phyloP scores from a whole-genome alignment of 2,797 vertebrate species.

The Acipenser oxyrinchus region DNA sequence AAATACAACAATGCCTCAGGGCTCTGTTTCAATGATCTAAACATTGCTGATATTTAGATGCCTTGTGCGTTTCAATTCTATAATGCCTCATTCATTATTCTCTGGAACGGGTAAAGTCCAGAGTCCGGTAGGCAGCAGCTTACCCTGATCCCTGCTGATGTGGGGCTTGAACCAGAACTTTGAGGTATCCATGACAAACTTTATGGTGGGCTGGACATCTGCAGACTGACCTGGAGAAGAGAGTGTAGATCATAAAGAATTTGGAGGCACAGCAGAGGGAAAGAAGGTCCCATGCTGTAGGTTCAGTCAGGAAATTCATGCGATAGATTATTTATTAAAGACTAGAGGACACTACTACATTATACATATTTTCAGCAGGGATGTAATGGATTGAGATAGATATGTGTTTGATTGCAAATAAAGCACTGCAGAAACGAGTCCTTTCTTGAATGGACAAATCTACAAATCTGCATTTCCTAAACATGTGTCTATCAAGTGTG shows the following conservation, averaged over 20 bases:
- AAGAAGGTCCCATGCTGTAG: background rate
- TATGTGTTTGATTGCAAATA: too few species aligned
- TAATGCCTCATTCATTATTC: too few species aligned
- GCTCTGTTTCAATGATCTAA: too few species aligned
- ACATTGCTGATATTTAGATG: background rate
- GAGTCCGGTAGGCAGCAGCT: constrained; percentile 15
- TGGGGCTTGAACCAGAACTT: constrained; percentile 86
- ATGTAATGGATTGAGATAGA: background rate
- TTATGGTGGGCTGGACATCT: constrained; percentile 68
- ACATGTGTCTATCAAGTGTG: background rate
- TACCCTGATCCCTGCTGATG: constrained; percentile 74
- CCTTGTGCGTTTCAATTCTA: background rate
- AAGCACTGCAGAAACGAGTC: background rate
- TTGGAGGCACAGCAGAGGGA: constrained; percentile 20
- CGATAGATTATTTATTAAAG: too few species aligned
- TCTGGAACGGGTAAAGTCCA: too few species aligned
- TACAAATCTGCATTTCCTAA: background rate
- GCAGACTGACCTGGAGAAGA: constrained; percentile 11
- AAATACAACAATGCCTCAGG: too few species aligned
- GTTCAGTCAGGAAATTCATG: too few species aligned
- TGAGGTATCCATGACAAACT: constrained; percentile 86
- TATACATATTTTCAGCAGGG: too few species aligned
- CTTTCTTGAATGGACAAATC: background rate
- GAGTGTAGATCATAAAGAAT: constrained; percentile 5
- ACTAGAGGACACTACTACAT: too few species aligned